These are phyloP conservation scores for Protaetia brevitarsis DNA, from an alignment of 1,140 invertebrate genomes.

Conservation along the genomic window DNA sequence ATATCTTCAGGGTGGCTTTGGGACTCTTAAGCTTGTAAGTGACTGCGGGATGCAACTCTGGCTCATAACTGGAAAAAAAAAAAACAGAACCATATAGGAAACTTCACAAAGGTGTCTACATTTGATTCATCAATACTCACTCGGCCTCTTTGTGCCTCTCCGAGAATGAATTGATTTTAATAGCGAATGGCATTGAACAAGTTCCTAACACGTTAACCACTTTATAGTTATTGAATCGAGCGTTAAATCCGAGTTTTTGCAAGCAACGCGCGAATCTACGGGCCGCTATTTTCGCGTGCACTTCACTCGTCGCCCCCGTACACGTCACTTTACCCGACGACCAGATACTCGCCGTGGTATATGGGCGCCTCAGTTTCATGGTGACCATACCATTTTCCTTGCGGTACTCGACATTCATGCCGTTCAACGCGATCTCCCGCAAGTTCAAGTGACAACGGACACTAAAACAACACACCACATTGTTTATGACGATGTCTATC, in stretches of 20 bases:
- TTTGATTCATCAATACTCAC: too few species aligned
- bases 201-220: constrained; percentile 98
- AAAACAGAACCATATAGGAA: background rate
- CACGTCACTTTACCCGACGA: constrained; percentile 96
- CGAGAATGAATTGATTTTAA: constrained; percentile 89
- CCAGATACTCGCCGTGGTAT: constrained; percentile 96
- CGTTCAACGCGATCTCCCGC: constrained; percentile 87
- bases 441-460: constrained; percentile 97
- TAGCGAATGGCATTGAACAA: constrained; percentile 95
- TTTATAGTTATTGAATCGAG: constrained; percentile 88
- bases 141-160: constrained; percentile 77
- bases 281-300: constrained; percentile 86
- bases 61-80: constrained; percentile 77
- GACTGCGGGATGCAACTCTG: constrained; percentile 95
- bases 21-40: constrained; percentile 89
- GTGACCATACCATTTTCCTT: constrained; percentile 96
- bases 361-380: constrained; percentile 92
- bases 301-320: constrained; percentile 92
- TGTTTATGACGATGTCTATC: constrained; percentile 95
- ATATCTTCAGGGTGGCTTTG: constrained; percentile 95
- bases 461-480: constrained; percentile 98
- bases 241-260: constrained; percentile 90
- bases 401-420: constrained; percentile 91
- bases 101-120: constrained; percentile 19
- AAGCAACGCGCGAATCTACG: constrained; percentile 84